Evolutionary conservation across 2,797 vertebrate genomes (phyloP), one percentile per base, ranked within the genome.

Genomic region (Borostomias antarcticus): DNA sequence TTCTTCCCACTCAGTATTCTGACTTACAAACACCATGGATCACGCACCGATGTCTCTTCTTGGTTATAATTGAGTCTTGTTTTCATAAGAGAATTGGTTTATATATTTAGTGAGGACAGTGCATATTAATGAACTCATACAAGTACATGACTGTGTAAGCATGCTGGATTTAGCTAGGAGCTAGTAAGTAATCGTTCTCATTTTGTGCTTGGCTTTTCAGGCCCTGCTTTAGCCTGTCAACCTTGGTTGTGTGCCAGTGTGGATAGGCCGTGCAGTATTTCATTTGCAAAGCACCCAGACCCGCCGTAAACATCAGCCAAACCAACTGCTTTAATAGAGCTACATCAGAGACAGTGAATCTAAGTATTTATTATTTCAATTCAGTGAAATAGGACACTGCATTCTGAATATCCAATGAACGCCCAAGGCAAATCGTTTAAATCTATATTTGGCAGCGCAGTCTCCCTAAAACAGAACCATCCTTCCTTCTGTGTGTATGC

Each of bases 191-290:
- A n/a, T n/a, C n/a, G n/a, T n/a, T n/a, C n/a, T n/a, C n/a, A 45
- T n/a, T 45, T 17, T 45, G 40, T 45, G 15, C 3, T 45, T 45
- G 58, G 15, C 35, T 37, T 58, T 75, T 48, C 48, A 5, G 17
- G 19, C 28, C 11, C 29, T 28, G 40, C 6, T 13, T 11, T 37
- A 8, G 35, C 21, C 25, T 40, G 15, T 58, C 4, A 40, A 37
- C 25, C 13, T 21, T 54, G 53, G 53, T 56, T 56, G 51, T 28
- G 19, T 32, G 37, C 13, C 33, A 56, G 29, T 32, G 53, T 56
- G 53, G 7, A 5, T 15, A 3, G 13, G n/a, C 28, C 7, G 5
- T n/a, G n/a, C n/a, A n/a, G n/a, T 30, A 30, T 56, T 56, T 19
- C 53, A 32, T 29, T 56, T 17, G 47, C 10, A 23, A 50, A 50